Conservation (phyloP, 2,113 vertebrate species). For the Tragelaphus imberbis region DNA sequence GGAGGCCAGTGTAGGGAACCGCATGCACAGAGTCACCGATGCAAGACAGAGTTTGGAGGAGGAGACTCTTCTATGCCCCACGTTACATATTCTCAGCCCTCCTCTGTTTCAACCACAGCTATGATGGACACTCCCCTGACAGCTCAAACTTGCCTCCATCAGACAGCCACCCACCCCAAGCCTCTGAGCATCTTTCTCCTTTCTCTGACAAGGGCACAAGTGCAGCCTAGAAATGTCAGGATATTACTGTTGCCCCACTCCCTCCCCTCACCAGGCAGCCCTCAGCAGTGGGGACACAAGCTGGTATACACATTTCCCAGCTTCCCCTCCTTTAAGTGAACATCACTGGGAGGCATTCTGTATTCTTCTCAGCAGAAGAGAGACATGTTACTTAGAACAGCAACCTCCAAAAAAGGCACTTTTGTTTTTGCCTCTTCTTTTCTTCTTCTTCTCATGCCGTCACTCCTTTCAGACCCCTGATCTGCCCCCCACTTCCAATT, state of each 20-base stretch:
- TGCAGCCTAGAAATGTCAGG: background rate
- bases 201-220: background rate
- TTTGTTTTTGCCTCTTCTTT: background rate
- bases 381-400: background rate
- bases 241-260: too few relatives aligned
- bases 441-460: background rate
- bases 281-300: background rate
- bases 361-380: background rate
- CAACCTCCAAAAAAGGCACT: background rate
- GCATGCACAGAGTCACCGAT: background rate
- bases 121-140: background rate
- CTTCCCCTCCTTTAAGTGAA: background rate
- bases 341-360: background rate
- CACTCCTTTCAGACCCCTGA: background rate
- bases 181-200: background rate
- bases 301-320: background rate
- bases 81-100: background rate
- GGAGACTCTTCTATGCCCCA: background rate
- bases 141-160: background rate
- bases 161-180: background rate
- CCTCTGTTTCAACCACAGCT: background rate
- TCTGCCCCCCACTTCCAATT: background rate
- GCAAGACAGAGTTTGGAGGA: background rate
- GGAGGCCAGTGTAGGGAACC: background rate
- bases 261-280: background rate